Evolutionary conservation across 1,140 invertebrate genomes (phyloP).

Genomic region (Heliconius melpomene): DNA sequence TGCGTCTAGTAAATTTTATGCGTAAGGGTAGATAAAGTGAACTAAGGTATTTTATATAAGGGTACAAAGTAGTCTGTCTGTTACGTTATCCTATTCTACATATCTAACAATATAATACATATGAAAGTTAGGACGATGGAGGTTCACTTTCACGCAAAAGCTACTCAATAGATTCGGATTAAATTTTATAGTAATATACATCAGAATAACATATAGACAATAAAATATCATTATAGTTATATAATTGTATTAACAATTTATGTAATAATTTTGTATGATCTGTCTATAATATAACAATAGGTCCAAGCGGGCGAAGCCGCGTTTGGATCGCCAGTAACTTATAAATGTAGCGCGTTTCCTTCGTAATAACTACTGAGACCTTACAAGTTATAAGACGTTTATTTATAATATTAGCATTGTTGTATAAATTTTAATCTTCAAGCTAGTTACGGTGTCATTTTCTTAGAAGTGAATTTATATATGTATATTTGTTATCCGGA

Average conservation of each 20-base stretch:
- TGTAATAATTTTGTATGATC: no score
- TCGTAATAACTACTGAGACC: background rate
- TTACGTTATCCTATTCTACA: background rate
- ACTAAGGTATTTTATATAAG: conserved; percentile 31
- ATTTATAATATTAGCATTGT: background rate
- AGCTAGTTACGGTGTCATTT: background rate
- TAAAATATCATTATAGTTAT: no score
- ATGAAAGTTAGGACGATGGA: no score
- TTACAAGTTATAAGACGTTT: conserved; percentile 1
- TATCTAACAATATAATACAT: no score
- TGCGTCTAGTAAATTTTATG: conserved; percentile 36
- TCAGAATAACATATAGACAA: no score
- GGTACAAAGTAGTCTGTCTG: conserved; percentile 9
- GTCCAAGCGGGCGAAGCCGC: no score
- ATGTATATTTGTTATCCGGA: background rate
- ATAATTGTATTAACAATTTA: no score
- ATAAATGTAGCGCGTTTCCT: background rate
- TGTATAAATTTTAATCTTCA: conserved; percentile 1
- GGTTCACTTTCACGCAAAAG: no score
- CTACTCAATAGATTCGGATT: no score
- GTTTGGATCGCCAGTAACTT: background rate
- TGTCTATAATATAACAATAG: no score
- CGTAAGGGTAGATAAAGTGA: conserved; percentile 48
- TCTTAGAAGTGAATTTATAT: background rate
- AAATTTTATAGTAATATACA: no score